Percentiles rank a stretch among this genome's conserved stretches.
These are phyloP conservation scores for Drosophila busckii DNA, from an alignment of 1,140 invertebrate species.

Conservation along the genomic window DNA sequence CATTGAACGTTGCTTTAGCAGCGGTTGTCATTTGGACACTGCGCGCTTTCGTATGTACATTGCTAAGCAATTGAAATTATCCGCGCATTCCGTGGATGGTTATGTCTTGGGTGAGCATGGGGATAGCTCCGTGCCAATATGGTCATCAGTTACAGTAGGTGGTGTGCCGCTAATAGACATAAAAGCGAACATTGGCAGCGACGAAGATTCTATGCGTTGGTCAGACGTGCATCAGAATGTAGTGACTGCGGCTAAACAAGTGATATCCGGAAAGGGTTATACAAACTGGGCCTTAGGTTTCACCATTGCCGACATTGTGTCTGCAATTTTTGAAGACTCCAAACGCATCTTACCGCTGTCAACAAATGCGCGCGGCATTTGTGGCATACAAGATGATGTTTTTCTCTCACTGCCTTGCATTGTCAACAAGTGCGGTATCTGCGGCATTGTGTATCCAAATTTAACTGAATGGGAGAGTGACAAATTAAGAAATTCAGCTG, in stretches of 20 bases:
- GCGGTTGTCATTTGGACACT: constrained; percentile 92
- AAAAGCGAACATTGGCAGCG: constrained; percentile 84
- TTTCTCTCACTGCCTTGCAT: constrained; percentile 90
- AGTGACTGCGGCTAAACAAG: constrained; percentile 88
- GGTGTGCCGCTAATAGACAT: constrained; percentile 82
- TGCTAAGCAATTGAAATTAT: constrained; percentile 86
- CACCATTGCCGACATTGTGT: constrained; percentile 85
- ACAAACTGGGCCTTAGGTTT: constrained; percentile 92
- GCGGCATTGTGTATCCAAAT: constrained; percentile 85
- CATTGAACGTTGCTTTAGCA: constrained; percentile 89
- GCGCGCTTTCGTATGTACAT: constrained; percentile 91
- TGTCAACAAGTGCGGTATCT: constrained; percentile 85
- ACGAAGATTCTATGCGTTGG: constrained; percentile 87
- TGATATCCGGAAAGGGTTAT: constrained; percentile 90
- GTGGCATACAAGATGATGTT: constrained; percentile 87
- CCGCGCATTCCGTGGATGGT: constrained; percentile 88
- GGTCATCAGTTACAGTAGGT: constrained; percentile 84
- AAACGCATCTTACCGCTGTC: constrained; percentile 87
- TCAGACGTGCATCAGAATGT: constrained; percentile 86
- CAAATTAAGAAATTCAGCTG: constrained; percentile 1
- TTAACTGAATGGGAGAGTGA: constrained; percentile 83
- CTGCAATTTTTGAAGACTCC: constrained; percentile 86
- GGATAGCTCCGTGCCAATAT: constrained; percentile 87
- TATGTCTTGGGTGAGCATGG: constrained; percentile 93
- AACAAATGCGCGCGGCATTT: constrained; percentile 86